phyloP scores from a whole-genome alignment of 2,797 vertebrate genomes.

The Pseudochromis fuscus region DNA sequence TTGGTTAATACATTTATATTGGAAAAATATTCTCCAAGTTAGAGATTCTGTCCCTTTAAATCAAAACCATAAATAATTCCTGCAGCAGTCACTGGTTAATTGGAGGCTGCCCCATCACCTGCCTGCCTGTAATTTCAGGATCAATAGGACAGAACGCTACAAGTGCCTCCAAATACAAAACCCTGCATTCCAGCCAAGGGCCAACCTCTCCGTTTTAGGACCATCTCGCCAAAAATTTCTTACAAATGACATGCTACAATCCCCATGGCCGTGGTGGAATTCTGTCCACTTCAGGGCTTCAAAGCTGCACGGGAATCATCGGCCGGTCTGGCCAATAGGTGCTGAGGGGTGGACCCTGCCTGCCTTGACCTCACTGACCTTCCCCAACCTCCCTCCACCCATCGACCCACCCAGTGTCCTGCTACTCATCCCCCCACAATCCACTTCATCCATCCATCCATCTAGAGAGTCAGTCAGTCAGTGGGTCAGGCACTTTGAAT shows the following conservation, averaged over 20 bases:
- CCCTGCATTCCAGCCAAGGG: constrained; percentile 51
- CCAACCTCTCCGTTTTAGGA: constrained; percentile 72
- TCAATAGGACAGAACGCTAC: constrained; percentile 37
- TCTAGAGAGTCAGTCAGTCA: constrained; percentile 38
- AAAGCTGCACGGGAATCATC: constrained; percentile 64
- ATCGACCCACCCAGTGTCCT: constrained; percentile 52
- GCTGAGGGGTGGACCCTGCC: constrained; percentile 75
- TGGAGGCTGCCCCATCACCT: constrained; percentile 46
- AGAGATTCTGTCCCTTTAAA: background rate
- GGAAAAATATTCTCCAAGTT: background rate
- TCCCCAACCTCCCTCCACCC: constrained; percentile 37
- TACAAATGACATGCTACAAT: constrained; percentile 82
- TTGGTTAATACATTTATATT: background rate
- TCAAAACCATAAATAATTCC: constrained; percentile 7
- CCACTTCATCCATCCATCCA: constrained; percentile 44
- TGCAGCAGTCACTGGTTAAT: constrained; percentile 22
- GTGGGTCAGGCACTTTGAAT: constrained; percentile 47
- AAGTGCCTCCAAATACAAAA: constrained; percentile 46
- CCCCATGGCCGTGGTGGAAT: constrained; percentile 81
- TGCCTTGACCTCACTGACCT: constrained; percentile 80
- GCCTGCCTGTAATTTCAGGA: constrained; percentile 50
- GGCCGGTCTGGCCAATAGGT: constrained; percentile 70
- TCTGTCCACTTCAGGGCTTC: constrained; percentile 73
- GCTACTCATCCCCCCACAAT: constrained; percentile 60
- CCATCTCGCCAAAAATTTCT: constrained; percentile 75